These are phyloP conservation scores for Drosophila anomalata DNA, from an alignment of 2,888 invertebrate species.

Conservation along the genomic window DNA sequence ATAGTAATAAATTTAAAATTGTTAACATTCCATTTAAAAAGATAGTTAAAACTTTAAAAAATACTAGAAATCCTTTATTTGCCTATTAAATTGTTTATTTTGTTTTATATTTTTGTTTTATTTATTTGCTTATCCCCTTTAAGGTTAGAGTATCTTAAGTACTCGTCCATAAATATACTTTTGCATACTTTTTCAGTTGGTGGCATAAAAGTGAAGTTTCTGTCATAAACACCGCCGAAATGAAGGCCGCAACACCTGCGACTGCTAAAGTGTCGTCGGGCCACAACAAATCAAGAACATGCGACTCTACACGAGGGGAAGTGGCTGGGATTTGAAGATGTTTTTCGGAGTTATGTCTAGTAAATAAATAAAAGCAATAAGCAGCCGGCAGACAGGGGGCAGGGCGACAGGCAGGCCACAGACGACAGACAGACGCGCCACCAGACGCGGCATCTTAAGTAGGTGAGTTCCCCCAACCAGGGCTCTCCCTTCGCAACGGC, in stretches of 20 bases:
- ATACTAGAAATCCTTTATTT: too few species aligned
- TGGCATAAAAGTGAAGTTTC: conserved; percentile 73
- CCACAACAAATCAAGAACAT: conserved; percentile 68
- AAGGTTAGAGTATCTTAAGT: conserved; percentile 37
- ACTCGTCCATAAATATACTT: conserved; percentile 48
- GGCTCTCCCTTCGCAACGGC: too few species aligned
- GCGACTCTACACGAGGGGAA: background rate
- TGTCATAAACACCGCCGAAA: conserved; percentile 73
- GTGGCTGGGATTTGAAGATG: background rate
- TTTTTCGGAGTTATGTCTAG: conserved; percentile 62
- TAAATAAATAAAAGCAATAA: conserved; percentile 77
- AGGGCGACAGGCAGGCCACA: conserved; percentile 32
- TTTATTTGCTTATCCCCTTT: background rate
- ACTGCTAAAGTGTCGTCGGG: conserved; percentile 45
- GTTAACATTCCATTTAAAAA: too few species aligned
- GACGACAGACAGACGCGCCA: conserved; percentile 43
- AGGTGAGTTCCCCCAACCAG: conserved; percentile 26
- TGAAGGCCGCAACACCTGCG: conserved; percentile 66
- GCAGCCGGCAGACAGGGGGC: conserved; percentile 50
- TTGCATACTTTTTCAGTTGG: conserved; percentile 71
- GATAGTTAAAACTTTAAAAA: too few species aligned
- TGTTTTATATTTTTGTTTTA: too few species aligned
- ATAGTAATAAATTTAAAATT: too few species aligned
- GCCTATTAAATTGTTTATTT: too few species aligned
- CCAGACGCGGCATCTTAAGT: conserved; percentile 55